Conservation (phyloP, 1,140 invertebrate species). For the Akabosia matsudoensis region DNA sequence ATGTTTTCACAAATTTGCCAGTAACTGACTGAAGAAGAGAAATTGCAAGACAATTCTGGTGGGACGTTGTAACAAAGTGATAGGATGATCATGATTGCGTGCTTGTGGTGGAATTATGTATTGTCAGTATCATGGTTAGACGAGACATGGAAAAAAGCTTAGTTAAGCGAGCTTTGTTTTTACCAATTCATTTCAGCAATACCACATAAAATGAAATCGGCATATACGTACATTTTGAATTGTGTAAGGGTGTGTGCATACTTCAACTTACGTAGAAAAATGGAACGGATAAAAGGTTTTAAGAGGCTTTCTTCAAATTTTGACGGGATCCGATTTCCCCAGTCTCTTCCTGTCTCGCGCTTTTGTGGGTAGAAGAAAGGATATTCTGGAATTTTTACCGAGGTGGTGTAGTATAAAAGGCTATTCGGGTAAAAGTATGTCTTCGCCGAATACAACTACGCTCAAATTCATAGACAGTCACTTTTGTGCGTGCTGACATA, state of each 20-base stretch:
- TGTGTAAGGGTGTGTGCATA: background rate
- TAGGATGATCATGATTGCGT: background rate
- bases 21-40: background rate
- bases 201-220: background rate
- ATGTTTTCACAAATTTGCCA: background rate
- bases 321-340: slow-evolving; percentile 21
- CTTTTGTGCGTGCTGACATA: too few relatives aligned
- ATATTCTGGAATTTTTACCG: background rate
- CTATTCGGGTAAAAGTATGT: background rate
- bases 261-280: background rate
- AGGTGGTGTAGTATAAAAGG: background rate
- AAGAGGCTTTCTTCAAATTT: slow-evolving; percentile 22
- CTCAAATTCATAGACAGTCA: too few relatives aligned
- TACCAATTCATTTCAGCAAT: background rate
- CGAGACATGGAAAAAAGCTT: too few relatives aligned
- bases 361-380: background rate
- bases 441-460: too few relatives aligned
- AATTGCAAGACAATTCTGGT: background rate
- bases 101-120: background rate
- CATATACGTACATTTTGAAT: too few relatives aligned
- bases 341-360: background rate
- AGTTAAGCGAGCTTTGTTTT: background rate
- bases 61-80: background rate
- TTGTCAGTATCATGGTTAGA: too few relatives aligned
- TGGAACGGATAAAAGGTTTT: background rate